A percentile compares a stretch with the other conserved stretches of the same genome.
These are phyloP conservation scores for Clamator glandarius DNA, from an alignment of 2,797 vertebrate genomes.

Conservation along the genomic window DNA sequence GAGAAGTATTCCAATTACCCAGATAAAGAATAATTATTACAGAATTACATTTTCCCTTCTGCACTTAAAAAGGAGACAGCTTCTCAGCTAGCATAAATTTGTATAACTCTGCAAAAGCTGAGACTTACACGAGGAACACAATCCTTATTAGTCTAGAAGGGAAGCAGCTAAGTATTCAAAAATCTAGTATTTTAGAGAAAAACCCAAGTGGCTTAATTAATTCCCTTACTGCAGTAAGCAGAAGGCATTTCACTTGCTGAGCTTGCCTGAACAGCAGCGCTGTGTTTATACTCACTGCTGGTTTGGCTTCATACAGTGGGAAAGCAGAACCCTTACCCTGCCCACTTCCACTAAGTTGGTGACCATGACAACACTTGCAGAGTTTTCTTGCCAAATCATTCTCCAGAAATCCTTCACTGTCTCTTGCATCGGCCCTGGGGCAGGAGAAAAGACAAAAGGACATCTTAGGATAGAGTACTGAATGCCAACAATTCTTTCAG, in stretches of 20 bases:
- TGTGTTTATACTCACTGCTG: rapidly evolving
- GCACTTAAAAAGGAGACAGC: neutral
- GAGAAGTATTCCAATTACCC: neutral
- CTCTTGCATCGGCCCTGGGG: conserved; percentile 95
- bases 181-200: neutral
- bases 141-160: neutral
- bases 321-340: conserved; percentile 84
- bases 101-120: neutral
- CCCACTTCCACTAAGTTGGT: conserved; percentile 98
- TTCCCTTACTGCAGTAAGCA: neutral
- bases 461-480: neutral
- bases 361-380: conserved; percentile 97
- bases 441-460: conserved; percentile 45
- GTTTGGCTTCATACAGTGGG: neutral
- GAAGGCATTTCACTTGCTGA: neutral
- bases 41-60: neutral
- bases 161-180: neutral
- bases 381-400: conserved; percentile 99
- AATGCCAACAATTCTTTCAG: neutral
- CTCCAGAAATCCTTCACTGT: conserved; percentile 99
- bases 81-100: conserved; percentile 20
- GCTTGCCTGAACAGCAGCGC: neutral
- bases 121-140: neutral
- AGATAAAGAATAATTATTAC: conserved; percentile 12
- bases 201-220: neutral